Conservation (phyloP, 1,140 invertebrate species). For the Apis mellifera region DNA sequence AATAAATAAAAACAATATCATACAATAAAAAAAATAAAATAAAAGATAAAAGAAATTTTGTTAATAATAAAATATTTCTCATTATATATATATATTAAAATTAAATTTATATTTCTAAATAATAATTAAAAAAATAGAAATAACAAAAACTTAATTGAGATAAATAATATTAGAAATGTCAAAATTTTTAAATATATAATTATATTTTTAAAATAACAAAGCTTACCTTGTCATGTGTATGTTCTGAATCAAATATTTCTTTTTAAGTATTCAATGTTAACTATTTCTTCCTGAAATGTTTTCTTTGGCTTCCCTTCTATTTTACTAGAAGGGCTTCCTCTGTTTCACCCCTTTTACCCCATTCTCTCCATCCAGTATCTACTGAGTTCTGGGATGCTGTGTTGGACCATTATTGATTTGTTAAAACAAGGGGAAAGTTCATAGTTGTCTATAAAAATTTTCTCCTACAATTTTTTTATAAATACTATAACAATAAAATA, state of each 20-base stretch:
- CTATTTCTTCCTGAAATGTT: slow-evolving; percentile 69
- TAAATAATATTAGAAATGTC: background rate
- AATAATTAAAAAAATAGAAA: background rate
- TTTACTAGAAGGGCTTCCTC: slow-evolving; percentile 64
- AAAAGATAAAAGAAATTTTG: background rate
- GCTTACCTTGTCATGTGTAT: slow-evolving; percentile 63
- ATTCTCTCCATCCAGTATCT: slow-evolving; percentile 51
- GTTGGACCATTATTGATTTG: slow-evolving; percentile 79
- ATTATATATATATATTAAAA: background rate
- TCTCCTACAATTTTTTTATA: background rate
- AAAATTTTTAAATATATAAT: slow-evolving; percentile 1
- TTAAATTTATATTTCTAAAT: background rate
- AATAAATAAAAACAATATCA: background rate
- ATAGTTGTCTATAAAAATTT: slow-evolving; percentile 44
- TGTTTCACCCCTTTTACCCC: slow-evolving; percentile 61
- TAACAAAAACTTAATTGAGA: background rate
- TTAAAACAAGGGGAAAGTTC: slow-evolving; percentile 43
- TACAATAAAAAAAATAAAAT: background rate
- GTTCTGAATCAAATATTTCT: slow-evolving; percentile 63
- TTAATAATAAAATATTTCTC: slow-evolving; percentile 1
- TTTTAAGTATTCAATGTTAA: slow-evolving; percentile 67
- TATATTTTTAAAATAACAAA: slow-evolving; percentile 1
- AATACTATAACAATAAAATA: background rate
- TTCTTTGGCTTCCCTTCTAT: slow-evolving; percentile 75
- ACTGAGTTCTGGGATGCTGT: slow-evolving; percentile 72